Base-by-base conservation (phyloP, 2,888 invertebrate genomes). In the Magallana nippona region DNA sequence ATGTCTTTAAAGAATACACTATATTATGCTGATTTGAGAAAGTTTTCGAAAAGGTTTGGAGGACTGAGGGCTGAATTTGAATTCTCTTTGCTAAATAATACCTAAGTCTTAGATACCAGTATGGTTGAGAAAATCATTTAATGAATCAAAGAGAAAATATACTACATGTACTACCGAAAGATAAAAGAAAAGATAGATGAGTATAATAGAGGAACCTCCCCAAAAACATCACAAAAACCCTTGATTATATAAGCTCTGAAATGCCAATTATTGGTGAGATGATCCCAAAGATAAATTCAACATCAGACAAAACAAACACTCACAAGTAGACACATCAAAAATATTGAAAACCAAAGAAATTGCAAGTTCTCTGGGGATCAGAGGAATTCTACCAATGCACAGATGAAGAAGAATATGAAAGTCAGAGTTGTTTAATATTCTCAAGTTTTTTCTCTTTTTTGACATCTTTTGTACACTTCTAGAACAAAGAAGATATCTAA, bases 301-400 rank as follows among this genome's bases (percentile, higher is more conserved):
- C 71, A 71, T 27, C 71, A 71, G 71, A 71, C 71, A 71, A 71
- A 71, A 27, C 71, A 71, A 71, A 71, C 27, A 27, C 8, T 27
- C 27, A 71, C 71, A 71, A 71, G 71, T 71, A 22, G 71, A 15
- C n/a, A 60, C 60, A 60, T 10, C 60, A 60, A 19, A 60, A n/a
- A 60, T 19, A 60, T 10, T 19, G 13, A 71, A 27, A 71, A 71
- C 71, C 27, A 27, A 71, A 71, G 71, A 44, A 44, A 44, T 44
- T 44, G 32, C 32, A 27, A 27, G 71, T 71, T 71, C 71, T 22
- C 15, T 1, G 13, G 15, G 71, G 32, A 27, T 71, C 15, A 71
- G 32, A 71, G 3, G 71, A 71, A 71, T 71, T 71, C 71, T 71
- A 71, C 71, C 32, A 71, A 71, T 71, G 71, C 27, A 27, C 22